Evolutionary conservation across 2,797 vertebrate genomes (phyloP).

Genomic region (Octomys mimax): DNA sequence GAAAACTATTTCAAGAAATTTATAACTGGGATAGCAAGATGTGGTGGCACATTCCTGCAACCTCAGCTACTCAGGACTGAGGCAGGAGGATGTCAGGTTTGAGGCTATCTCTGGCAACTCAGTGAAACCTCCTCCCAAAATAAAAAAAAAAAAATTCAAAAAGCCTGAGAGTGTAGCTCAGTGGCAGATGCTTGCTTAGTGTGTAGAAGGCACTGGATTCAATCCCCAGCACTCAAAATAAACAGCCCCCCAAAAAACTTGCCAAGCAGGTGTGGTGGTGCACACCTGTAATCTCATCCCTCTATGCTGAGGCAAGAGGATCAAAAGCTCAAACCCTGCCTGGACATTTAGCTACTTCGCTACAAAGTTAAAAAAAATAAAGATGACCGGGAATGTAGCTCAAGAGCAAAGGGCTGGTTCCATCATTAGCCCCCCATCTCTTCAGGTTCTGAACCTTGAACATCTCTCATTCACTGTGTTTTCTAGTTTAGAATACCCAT

Average conservation of each 20-base stretch:
- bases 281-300: background rate
- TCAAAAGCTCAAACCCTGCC: background rate
- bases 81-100: background rate
- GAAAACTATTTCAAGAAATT: constrained; percentile 64
- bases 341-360: background rate
- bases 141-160: background rate
- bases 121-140: too few relatives aligned
- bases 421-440: background rate
- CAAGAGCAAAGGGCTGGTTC: background rate
- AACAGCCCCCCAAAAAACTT: background rate
- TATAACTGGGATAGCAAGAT: background rate
- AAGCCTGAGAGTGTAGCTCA: background rate
- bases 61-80: background rate
- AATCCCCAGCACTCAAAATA: background rate
- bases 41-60: background rate
- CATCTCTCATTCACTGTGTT: constrained; percentile 13
- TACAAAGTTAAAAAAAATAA: background rate
- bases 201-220: background rate
- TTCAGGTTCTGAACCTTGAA: constrained; percentile 34
- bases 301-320: background rate
- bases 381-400: background rate
- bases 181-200: background rate
- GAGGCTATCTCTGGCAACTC: background rate
- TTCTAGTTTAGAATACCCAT: constrained; percentile 34
- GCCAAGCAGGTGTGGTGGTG: background rate